A percentile compares a stretch with the other conserved stretches of the same genome.
Conservation (phyloP, 2,113 vertebrate genomes). For the Onychorhynchus coronatus region DNA sequence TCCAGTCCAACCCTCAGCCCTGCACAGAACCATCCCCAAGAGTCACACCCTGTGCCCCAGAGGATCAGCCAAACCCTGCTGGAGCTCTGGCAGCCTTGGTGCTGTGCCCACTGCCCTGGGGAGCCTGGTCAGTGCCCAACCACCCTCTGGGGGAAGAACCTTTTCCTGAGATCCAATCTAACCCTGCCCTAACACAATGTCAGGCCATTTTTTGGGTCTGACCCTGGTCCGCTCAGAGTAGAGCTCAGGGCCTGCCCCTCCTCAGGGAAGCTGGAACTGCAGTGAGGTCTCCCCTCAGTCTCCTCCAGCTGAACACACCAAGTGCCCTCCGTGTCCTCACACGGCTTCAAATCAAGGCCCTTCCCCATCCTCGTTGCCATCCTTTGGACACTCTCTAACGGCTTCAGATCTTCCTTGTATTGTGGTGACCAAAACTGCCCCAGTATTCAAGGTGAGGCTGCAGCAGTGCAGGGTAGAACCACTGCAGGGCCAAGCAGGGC, state of each 20-base stretch:
- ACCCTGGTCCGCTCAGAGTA: too few relatives aligned
- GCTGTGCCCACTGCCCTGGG: neutral
- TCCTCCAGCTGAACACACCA: neutral
- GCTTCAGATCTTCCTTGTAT: neutral
- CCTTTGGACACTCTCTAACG: neutral
- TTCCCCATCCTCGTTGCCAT: neutral
- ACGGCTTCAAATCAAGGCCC: neutral
- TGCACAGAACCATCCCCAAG: neutral
- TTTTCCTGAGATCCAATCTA: neutral
- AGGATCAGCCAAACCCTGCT: neutral
- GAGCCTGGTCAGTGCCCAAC: neutral
- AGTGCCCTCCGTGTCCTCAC: neutral
- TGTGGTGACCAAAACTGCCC: neutral
- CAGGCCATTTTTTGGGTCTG: too few relatives aligned
- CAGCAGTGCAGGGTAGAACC: neutral
- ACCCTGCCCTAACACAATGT: neutral
- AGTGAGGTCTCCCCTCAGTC: neutral
- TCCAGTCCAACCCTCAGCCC: neutral
- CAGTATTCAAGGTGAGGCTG: neutral
- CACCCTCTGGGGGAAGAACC: neutral
- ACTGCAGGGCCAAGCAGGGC: neutral
- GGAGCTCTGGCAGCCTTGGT: neutral
- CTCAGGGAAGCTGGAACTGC: neutral
- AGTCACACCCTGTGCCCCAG: neutral
- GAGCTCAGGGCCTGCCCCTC: neutral